Conservation (phyloP, 2,888 invertebrate genomes). For the Neuroscelio doddi region DNA sequence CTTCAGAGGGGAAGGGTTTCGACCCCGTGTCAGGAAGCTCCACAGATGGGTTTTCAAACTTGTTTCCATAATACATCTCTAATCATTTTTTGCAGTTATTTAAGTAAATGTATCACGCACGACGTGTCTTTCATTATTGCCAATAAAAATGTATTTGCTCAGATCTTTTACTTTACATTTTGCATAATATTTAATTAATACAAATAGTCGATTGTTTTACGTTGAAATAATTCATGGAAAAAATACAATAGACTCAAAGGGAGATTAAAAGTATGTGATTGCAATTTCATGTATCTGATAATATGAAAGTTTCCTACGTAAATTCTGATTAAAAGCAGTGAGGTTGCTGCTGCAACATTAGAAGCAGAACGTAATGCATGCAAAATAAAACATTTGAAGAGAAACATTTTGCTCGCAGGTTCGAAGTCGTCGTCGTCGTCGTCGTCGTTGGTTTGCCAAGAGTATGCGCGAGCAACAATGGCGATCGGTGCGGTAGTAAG, state of each 20-base stretch:
- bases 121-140: neutral
- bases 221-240: too few relatives aligned
- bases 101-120: too few relatives aligned
- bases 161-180: too few relatives aligned
- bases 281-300: too few relatives aligned
- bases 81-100: too few relatives aligned
- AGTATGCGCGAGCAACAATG: constrained; percentile 26
- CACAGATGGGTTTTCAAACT: neutral
- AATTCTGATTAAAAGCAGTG: constrained; percentile 2
- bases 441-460: neutral
- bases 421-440: too few relatives aligned
- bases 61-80: constrained; percentile 3
- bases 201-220: too few relatives aligned
- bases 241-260: too few relatives aligned
- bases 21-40: constrained; percentile 6
- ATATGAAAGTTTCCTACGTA: neutral
- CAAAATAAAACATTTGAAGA: constrained; percentile 5
- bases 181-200: too few relatives aligned
- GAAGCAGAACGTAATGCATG: constrained; percentile 4
- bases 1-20: constrained; percentile 1
- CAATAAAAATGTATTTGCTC: neutral
- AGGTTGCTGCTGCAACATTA: neutral
- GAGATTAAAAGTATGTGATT: too few relatives aligned
- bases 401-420: too few relatives aligned
- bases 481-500: constrained; percentile 14